Evolutionary conservation across 2,113 vertebrate genomes (phyloP), one percentile per base, ranked within the genome.

Genomic region (Murina feae): DNA sequence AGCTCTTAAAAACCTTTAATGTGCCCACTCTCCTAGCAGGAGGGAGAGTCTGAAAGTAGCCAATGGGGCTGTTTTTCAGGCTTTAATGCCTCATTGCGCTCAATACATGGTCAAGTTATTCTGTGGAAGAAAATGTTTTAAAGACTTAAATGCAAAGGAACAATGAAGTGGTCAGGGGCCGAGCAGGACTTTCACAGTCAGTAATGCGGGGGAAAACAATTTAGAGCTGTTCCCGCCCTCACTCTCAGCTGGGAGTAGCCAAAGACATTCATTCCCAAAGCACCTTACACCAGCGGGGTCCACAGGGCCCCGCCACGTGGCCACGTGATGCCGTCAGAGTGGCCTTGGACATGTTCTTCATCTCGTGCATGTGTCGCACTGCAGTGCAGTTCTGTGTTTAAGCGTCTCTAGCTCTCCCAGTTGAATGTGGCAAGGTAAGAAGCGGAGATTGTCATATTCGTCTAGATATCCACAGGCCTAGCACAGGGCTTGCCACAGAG

Each of bases 301-400:
- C 47, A 3, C 2, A 0, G 7, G 4, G 23, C 7, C 53, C 79
- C 10, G 2, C n/a, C 49, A 23, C 18, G 0, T 1, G 0, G 4
- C 39, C 49, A 23, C 23, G 0, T 1, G 0, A 8, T 4, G 30
- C 49, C 68, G 25, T 47, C 42, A n/a, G 80, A 9, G 9, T 0
- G 0, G 49, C 28, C 92, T 55, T 17, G 55, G 44, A 69, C 0
- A 0, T 37, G 68, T 4, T 14, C 32, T 87, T n/a, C 10, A 23
- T 23, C 51, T 35, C 25, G 25, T 0, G 4, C 9, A 1, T 11
- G 13, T 37, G 6, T 84, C n/a, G 25, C 32, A 7, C 30, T 30
- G 53, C 6, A 25, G 7, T 63, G 3, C 6, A 4, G 3, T 23
- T 65, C 42, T 58, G 30, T 39, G 0, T 65, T 13, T 20, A 17